Evolutionary conservation across 2,797 vertebrate genomes (phyloP).

Genomic region (Peromyscus aztecus): DNA sequence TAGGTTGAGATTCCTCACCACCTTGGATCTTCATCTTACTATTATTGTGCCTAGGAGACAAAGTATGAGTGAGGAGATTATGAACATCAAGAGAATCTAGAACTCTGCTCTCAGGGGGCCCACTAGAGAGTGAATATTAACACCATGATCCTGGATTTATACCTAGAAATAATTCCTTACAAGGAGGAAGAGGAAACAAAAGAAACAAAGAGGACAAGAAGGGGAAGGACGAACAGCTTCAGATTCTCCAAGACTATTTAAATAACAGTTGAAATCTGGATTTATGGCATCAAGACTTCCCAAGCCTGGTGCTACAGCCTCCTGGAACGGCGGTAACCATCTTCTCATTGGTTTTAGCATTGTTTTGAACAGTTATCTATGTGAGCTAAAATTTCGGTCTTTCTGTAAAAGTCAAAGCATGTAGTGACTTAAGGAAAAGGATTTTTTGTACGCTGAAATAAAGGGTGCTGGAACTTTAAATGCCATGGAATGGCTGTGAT

Average conservation of each 20-base stretch:
- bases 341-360: constrained; percentile 18
- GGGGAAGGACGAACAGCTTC: neutral
- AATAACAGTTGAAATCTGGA: neutral
- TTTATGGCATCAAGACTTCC: constrained; percentile 39
- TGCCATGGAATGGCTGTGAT: constrained; percentile 70
- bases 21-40: constrained; percentile 11
- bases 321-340: constrained; percentile 1
- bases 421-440: constrained; percentile 65
- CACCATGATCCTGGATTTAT: neutral
- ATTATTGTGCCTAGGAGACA: constrained; percentile 12
- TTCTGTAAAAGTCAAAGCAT: constrained; percentile 60
- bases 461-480: constrained; percentile 74
- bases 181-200: neutral
- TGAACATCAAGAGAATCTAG: constrained; percentile 9
- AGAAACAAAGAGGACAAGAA: neutral
- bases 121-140: constrained; percentile 14
- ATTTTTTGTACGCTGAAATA: constrained; percentile 73
- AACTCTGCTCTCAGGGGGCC: neutral
- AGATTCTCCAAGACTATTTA: constrained; percentile 3
- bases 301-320: neutral
- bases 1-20: neutral
- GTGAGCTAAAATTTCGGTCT: constrained; percentile 61
- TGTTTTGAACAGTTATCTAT: constrained; percentile 59
- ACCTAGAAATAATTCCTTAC: neutral
- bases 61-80: neutral